Percentiles rank a stretch among this genome's conserved stretches.
Conservation (phyloP, 1,140 invertebrate species). For the Tetragonula clypearis region DNA sequence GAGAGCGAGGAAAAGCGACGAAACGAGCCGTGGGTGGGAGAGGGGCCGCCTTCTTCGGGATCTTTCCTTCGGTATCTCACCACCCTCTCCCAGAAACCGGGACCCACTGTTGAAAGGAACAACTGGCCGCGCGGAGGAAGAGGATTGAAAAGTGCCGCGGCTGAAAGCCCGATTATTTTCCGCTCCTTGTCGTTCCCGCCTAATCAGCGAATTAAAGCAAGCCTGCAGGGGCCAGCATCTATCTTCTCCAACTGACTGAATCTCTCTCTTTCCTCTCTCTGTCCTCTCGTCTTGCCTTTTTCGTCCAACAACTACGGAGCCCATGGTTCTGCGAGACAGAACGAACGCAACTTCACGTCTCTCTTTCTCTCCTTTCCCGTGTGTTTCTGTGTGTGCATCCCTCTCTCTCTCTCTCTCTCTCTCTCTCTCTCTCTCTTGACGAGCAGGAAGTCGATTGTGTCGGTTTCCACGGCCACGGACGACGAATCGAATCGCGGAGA, state of each 20-base stretch:
- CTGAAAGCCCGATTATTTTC: conserved; percentile 78
- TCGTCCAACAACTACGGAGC: conserved; percentile 11
- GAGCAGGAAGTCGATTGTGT: conserved; percentile 60
- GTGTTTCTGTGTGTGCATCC: not conserved
- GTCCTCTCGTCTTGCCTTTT: not conserved
- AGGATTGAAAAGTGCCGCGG: conserved; percentile 74
- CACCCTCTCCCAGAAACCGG: not conserved
- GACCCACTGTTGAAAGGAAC: conserved; percentile 58
- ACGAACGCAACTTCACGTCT: not conserved
- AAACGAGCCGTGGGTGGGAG: not conserved
- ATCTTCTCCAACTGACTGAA: conserved; percentile 17
- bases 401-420: not conserved
- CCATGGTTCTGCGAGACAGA: too few species aligned
- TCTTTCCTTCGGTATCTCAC: conserved; percentile 17
- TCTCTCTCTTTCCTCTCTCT: not conserved
- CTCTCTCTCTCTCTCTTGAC: not conserved
- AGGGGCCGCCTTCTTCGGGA: conserved; percentile 39
- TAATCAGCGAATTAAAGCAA: conserved; percentile 80
- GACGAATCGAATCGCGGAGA: conserved; percentile 6
- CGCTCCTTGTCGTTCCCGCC: conserved; percentile 74
- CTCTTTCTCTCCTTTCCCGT: not conserved
- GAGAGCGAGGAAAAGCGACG: conserved; percentile 10
- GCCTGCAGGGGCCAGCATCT: conserved; percentile 65
- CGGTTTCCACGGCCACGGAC: conserved; percentile 33
- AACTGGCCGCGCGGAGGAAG: conserved; percentile 60